A percentile compares a stretch with the other conserved stretches of the same genome.
Conservation (phyloP, 2,888 invertebrate genomes). For the Sminthurides aquaticus region DNA sequence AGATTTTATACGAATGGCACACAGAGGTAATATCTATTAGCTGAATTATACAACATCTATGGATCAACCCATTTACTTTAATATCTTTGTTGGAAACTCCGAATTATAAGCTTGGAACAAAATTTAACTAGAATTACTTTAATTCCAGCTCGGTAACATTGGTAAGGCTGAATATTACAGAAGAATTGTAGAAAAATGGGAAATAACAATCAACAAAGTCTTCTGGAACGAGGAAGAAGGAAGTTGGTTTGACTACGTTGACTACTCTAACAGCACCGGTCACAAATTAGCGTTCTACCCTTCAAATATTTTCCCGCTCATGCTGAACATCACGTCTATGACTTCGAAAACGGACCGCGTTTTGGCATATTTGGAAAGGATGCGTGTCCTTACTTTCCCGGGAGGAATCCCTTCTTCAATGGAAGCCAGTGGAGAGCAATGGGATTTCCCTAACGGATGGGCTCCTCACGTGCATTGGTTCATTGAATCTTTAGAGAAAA, state of each 20-base stretch:
- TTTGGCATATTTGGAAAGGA: conserved; percentile 62
- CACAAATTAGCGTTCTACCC: conserved; percentile 62
- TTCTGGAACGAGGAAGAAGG: conserved; percentile 69
- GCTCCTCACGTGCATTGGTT: conserved; percentile 82
- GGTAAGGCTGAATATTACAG: conserved; percentile 50
- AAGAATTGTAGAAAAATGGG: conserved; percentile 53
- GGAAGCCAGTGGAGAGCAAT: conserved; percentile 55
- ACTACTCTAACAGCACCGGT: conserved; percentile 58
- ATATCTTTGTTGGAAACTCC: conserved; percentile 46
- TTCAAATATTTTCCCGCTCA: conserved; percentile 66
- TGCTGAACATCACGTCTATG: conserved; percentile 51
- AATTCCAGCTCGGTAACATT: conserved; percentile 35
- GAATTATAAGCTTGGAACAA: too few relatives aligned
- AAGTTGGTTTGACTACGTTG: conserved; percentile 69
- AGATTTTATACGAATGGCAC: conserved; percentile 57
- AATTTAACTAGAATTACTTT: background rate
- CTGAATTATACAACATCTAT: too few relatives aligned
- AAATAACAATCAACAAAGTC: conserved; percentile 58
- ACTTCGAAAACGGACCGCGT: conserved; percentile 45
- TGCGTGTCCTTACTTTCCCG: conserved; percentile 54
- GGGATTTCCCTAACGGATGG: conserved; percentile 54
- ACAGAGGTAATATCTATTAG: conserved; percentile 46
- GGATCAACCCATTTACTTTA: conserved; percentile 1
- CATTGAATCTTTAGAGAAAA: conserved; percentile 65
- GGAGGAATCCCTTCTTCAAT: conserved; percentile 76